Conservation (phyloP, 2,113 vertebrate species). For the Osmerus eperlanus region DNA sequence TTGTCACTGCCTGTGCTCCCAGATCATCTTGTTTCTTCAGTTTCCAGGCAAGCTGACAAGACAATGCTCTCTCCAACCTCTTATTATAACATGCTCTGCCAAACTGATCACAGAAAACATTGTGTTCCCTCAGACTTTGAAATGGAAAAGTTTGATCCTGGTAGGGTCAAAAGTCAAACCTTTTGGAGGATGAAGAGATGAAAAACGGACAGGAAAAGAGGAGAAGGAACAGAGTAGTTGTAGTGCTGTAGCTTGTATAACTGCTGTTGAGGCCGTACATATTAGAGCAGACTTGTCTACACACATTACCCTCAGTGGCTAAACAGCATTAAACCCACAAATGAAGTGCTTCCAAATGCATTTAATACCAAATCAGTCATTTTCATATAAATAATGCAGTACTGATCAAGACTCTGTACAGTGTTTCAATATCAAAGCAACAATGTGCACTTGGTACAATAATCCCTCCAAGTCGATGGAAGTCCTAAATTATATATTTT, state of each 20-base stretch:
- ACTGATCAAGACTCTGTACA: slow-evolving; percentile 39
- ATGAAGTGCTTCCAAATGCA: slow-evolving; percentile 38
- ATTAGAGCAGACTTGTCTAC: slow-evolving; percentile 17
- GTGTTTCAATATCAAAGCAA: slow-evolving; percentile 26
- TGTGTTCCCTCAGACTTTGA: slow-evolving; percentile 5
- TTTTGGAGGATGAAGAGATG: slow-evolving; percentile 7
- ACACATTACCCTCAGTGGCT: slow-evolving; percentile 16
- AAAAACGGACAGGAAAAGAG: background rate
- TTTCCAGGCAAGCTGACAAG: background rate
- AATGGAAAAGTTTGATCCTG: slow-evolving; percentile 7
- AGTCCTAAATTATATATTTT: slow-evolving; percentile 17
- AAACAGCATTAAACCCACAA: slow-evolving; percentile 32
- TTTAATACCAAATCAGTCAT: slow-evolving; percentile 45
- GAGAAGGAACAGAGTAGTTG: too few species aligned
- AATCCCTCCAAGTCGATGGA: background rate
- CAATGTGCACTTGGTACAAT: background rate
- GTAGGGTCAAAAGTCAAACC: slow-evolving; percentile 1
- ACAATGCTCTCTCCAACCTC: too few species aligned
- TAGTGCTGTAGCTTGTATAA: slow-evolving; percentile 19
- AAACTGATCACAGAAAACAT: too few species aligned
- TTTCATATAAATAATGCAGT: slow-evolving; percentile 36
- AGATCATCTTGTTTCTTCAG: slow-evolving; percentile 5
- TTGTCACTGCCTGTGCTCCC: too few species aligned
- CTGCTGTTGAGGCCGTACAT: slow-evolving; percentile 28
- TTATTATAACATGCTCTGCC: too few species aligned